Percentiles rank a stretch among this genome's conserved stretches.
Evolutionary conservation across 2,113 vertebrate species (phyloP).

Genomic region (Cinclus mexicanus): DNA sequence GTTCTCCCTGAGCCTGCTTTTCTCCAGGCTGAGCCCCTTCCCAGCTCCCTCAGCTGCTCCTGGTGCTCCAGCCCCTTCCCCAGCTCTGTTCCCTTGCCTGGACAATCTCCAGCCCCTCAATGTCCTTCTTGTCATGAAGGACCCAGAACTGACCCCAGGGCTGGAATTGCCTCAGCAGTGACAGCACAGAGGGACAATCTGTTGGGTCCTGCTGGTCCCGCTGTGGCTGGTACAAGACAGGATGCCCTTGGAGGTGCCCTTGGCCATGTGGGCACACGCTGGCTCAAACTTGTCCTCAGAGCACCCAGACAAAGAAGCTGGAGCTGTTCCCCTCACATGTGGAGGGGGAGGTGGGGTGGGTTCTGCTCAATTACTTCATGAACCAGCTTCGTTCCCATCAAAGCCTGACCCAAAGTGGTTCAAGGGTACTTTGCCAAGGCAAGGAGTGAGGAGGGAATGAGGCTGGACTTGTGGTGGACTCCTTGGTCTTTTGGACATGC

Average conservation of each 20-base stretch:
- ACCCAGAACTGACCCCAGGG: not conserved
- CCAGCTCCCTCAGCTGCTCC: not conserved
- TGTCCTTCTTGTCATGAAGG: not conserved
- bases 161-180: not conserved
- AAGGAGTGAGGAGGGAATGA: not conserved
- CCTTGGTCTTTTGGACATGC: accelerated
- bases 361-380: accelerated
- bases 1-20: not conserved
- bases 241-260: not conserved
- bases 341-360: not conserved
- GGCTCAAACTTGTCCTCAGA: not conserved
- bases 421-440: not conserved
- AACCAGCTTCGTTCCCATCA: not conserved
- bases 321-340: not conserved
- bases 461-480: not conserved
- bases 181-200: not conserved
- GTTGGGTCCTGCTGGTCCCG: not conserved
- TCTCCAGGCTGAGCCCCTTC: not conserved
- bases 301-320: not conserved
- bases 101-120: accelerated
- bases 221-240: not conserved
- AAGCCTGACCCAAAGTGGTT: not conserved
- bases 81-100: accelerated
- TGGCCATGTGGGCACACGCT: accelerated
- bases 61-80: not conserved